Conservation (phyloP, 2,888 invertebrate genomes). For the Synanthedon formicaeformis region DNA sequence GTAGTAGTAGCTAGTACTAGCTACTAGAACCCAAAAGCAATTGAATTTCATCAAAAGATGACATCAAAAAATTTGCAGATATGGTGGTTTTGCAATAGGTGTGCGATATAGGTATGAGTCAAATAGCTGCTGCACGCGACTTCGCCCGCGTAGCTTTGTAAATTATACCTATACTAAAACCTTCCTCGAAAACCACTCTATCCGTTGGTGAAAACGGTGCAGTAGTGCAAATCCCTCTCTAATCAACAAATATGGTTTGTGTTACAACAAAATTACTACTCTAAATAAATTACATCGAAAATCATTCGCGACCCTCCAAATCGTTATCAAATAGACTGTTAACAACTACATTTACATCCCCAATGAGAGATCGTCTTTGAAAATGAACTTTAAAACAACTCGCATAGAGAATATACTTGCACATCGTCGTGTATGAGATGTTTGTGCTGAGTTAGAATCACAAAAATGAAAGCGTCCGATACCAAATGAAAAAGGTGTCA, state of each 20-base stretch:
- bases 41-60: too few relatives aligned
- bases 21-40: too few relatives aligned
- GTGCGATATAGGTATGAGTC: too few relatives aligned
- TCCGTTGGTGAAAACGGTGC: too few relatives aligned
- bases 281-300: slow-evolving; percentile 31
- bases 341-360: slow-evolving; percentile 2
- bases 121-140: too few relatives aligned
- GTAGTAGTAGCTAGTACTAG: too few relatives aligned
- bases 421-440: background rate
- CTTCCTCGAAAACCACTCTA: too few relatives aligned
- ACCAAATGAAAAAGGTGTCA: slow-evolving; percentile 70
- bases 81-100: too few relatives aligned
- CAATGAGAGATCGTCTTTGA: background rate
- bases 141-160: too few relatives aligned
- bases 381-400: background rate
- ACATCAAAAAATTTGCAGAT: too few relatives aligned
- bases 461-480: slow-evolving; percentile 32
- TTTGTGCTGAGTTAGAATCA: slow-evolving; percentile 1
- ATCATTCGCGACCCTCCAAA: slow-evolving; percentile 33
- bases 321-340: slow-evolving; percentile 32
- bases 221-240: slow-evolving; percentile 16
- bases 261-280: slow-evolving; percentile 49
- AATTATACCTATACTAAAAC: too few relatives aligned
- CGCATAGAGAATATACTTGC: background rate
- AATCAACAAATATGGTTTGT: slow-evolving; percentile 41